Conservation (phyloP, 2,797 vertebrate genomes). For the Etheostoma perlongum region DNA sequence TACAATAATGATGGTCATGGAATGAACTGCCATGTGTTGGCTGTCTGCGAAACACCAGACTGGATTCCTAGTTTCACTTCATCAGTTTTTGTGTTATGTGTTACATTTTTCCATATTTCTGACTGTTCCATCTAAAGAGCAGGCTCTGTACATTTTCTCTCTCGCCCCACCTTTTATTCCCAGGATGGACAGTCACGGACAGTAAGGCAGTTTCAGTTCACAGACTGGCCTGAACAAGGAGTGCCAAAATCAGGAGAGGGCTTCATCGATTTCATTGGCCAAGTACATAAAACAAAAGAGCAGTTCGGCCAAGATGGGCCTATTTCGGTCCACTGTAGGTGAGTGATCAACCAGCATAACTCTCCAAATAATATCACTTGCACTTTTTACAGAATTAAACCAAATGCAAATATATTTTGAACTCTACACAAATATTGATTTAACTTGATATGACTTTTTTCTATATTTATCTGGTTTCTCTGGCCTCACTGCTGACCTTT, state of each 20-base stretch:
- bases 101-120: slow-evolving; percentile 12
- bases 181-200: slow-evolving; percentile 99
- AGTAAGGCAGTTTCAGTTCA: slow-evolving; percentile 99
- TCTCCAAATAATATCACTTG: neutral
- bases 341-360: slow-evolving; percentile 55
- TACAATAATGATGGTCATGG: slow-evolving; percentile 11
- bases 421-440: neutral
- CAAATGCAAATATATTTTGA: neutral
- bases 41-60: slow-evolving; percentile 10
- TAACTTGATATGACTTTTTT: neutral
- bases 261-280: slow-evolving; percentile 99
- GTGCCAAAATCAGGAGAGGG: slow-evolving; percentile 99
- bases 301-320: slow-evolving; percentile 99
- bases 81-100: neutral
- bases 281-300: slow-evolving; percentile 99
- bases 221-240: slow-evolving; percentile 99
- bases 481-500: slow-evolving; percentile 20
- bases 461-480: slow-evolving; percentile 13
- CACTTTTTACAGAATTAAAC: neutral
- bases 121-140: slow-evolving; percentile 5
- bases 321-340: slow-evolving; percentile 99
- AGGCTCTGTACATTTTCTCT: neutral
- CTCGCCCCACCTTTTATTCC: slow-evolving; percentile 1
- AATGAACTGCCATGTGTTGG: slow-evolving; percentile 2
- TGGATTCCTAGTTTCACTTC: slow-evolving; percentile 21